Percentiles rank a stretch among this genome's conserved stretches.
phyloP scores from a whole-genome alignment of 2,797 vertebrate species.

The Sardinella longiceps region DNA sequence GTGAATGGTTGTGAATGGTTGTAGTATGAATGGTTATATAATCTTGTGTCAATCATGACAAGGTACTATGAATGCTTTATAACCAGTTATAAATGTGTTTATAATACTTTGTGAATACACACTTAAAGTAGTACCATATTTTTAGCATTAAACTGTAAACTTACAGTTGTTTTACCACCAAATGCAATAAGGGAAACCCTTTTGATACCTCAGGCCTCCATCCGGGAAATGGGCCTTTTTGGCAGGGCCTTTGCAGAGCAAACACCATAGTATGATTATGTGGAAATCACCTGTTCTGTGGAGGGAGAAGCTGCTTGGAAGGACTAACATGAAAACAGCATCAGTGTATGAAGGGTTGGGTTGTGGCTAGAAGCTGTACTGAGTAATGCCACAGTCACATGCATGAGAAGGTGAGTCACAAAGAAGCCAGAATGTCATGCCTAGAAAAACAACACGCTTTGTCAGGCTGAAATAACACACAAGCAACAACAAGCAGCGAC shows the following conservation, averaged over 20 bases:
- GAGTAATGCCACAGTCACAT: conserved; percentile 24
- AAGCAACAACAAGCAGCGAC: not conserved
- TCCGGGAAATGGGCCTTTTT: not conserved
- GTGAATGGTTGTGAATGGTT: too few relatives aligned
- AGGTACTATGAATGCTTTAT: too few relatives aligned
- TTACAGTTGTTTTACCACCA: too few relatives aligned
- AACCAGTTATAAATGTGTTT: too few relatives aligned
- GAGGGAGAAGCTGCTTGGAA: conserved; percentile 10
- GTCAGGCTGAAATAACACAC: not conserved
- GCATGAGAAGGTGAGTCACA: conserved; percentile 27
- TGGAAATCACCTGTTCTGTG: conserved; percentile 35
- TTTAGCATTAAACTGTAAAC: too few relatives aligned
- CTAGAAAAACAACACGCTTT: not conserved
- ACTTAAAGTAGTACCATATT: too few relatives aligned
- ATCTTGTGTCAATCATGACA: too few relatives aligned
- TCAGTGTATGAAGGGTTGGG: not conserved
- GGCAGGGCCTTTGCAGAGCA: conserved; percentile 13
- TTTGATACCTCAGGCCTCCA: not conserved
- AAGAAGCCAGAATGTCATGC: not conserved
- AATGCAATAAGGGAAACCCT: not conserved
- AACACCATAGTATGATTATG: conserved; percentile 46
- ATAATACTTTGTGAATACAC: too few relatives aligned
- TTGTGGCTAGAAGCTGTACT: not conserved
- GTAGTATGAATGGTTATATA: too few relatives aligned
- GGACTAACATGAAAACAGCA: conserved; percentile 7